These are phyloP conservation scores for Chaenogobius annularis DNA, from an alignment of 2,113 vertebrate genomes.

Conservation along the genomic window DNA sequence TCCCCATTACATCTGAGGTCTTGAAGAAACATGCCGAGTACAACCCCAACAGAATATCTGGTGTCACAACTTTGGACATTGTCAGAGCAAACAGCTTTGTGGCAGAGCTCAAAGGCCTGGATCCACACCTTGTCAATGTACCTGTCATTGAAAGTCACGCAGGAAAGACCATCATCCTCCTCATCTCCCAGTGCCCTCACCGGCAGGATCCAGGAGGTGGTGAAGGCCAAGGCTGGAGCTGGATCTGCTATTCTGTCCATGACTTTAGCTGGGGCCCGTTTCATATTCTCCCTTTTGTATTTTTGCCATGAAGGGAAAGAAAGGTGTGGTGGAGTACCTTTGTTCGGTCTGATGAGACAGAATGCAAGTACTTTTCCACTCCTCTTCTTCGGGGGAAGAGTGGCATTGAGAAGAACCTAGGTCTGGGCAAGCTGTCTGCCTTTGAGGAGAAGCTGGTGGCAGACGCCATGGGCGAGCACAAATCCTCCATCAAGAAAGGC, in stretches of 20 bases:
- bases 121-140: constrained; percentile 90
- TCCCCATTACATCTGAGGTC: constrained; percentile 93
- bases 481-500: constrained; percentile 96
- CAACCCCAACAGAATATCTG: constrained; percentile 93
- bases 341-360: constrained; percentile 89
- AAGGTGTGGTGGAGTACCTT: constrained; percentile 92
- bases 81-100: constrained; percentile 95
- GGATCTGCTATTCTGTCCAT: constrained; percentile 98
- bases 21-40: constrained; percentile 93
- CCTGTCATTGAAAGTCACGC: constrained; percentile 95
- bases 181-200: constrained; percentile 93
- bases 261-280: constrained; percentile 94
- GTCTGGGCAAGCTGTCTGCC: constrained; percentile 87
- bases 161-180: constrained; percentile 95
- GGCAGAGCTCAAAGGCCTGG: constrained; percentile 92
- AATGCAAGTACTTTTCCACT: constrained; percentile 94
- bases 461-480: constrained; percentile 86
- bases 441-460: constrained; percentile 94
- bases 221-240: constrained; percentile 95
- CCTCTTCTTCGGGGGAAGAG: constrained; percentile 94
- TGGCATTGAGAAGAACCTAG: constrained; percentile 96
- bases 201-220: constrained; percentile 93
- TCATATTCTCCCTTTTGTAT: constrained; percentile 91
- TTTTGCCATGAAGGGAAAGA: constrained; percentile 93
- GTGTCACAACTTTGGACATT: constrained; percentile 94